Conservation (phyloP, 2,797 vertebrate species). For the Pygocentrus nattereri region DNA sequence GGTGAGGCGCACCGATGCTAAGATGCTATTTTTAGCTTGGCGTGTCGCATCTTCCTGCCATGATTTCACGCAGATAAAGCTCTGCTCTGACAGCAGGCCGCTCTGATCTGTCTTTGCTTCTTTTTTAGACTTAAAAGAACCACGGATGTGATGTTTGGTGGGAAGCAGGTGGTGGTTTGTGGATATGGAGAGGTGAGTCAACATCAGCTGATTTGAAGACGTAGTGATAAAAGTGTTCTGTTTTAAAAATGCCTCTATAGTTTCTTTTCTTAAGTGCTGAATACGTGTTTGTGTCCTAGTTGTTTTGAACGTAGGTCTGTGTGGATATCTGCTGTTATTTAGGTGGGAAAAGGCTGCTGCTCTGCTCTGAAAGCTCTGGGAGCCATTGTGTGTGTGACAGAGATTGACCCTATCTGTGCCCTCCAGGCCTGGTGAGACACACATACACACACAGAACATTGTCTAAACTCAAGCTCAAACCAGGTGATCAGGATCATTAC, state of each 20-base stretch:
- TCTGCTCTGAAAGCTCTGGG: slow-evolving; percentile 96
- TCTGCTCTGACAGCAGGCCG: background rate
- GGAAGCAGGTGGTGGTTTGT: slow-evolving; percentile 97
- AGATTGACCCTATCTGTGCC: slow-evolving; percentile 99
- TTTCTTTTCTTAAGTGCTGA: background rate
- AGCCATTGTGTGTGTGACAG: slow-evolving; percentile 95
- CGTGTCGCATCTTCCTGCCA: background rate
- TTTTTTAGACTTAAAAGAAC: slow-evolving; percentile 93
- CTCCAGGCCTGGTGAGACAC: slow-evolving; percentile 94
- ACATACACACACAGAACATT: background rate
- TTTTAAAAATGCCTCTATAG: background rate
- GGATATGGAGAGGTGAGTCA: slow-evolving; percentile 96
- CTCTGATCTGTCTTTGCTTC: slow-evolving; percentile 49
- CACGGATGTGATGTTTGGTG: slow-evolving; percentile 99
- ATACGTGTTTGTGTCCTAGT: slow-evolving; percentile 15
- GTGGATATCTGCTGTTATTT: slow-evolving; percentile 33
- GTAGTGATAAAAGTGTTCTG: background rate
- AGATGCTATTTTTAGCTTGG: background rate
- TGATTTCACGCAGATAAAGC: background rate
- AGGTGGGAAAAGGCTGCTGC: slow-evolving; percentile 98
- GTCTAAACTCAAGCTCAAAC: background rate
- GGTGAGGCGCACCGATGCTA: slow-evolving; percentile 79
- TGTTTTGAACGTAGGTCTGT: accelerated
- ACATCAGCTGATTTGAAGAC: background rate
- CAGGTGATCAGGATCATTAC: background rate